phyloP scores from a whole-genome alignment of 2,113 vertebrate genomes.

The Todiramphus saurophagus region DNA sequence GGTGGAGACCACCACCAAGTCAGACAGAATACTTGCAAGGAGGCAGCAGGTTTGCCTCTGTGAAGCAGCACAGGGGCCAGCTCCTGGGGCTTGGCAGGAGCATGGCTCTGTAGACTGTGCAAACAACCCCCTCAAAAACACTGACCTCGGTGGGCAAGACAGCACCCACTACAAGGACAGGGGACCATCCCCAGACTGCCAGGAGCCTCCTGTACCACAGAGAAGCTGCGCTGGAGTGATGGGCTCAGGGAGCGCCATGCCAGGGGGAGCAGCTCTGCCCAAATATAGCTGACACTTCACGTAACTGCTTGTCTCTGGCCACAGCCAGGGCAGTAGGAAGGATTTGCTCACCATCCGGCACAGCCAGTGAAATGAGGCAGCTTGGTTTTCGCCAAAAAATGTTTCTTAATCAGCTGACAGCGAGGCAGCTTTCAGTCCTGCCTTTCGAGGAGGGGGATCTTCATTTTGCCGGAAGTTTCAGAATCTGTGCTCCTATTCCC shows the following conservation, averaged over 20 bases:
- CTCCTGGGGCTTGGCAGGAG: neutral
- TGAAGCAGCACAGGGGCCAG: neutral
- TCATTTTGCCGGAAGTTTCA: neutral
- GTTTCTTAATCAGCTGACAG: neutral
- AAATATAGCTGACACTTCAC: neutral
- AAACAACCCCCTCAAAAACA: neutral
- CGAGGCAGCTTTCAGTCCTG: rapidly evolving
- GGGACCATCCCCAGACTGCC: neutral
- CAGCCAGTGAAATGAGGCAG: neutral
- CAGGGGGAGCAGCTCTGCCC: neutral
- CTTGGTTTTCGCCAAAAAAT: rapidly evolving
- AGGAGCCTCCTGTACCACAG: rapidly evolving
- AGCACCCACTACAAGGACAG: neutral
- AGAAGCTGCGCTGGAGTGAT: rapidly evolving
- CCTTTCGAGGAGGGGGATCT: neutral
- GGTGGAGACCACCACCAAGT: neutral
- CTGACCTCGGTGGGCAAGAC: neutral
- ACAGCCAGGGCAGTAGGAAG: neutral
- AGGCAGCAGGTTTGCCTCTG: neutral
- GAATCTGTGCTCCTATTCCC: neutral
- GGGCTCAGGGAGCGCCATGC: rapidly evolving
- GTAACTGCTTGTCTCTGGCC: neutral
- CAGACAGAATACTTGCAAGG: rapidly evolving
- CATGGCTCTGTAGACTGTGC: neutral
- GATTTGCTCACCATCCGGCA: neutral